Conservation (phyloP, 23 tunicate genomes). For the Trididemnum clinides region DNA sequence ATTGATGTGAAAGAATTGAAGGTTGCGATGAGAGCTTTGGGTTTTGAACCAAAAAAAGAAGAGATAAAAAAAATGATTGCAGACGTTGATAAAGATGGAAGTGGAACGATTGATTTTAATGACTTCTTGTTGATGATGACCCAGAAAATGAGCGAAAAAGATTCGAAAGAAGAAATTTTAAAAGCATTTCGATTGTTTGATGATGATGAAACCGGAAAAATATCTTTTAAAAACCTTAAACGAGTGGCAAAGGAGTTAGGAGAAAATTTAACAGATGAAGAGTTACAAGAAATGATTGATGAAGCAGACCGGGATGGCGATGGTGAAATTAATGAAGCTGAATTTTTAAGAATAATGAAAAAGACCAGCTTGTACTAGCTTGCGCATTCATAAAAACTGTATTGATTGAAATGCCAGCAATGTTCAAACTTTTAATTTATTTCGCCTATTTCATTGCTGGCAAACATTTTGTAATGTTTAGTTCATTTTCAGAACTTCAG, state of each 20-base stretch:
- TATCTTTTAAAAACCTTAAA: constrained; percentile 97
- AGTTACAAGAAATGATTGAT: constrained; percentile 99
- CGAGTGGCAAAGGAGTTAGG: constrained; percentile 97
- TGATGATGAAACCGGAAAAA: constrained; percentile 99
- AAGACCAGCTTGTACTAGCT: constrained; percentile 95
- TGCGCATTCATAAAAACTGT: too few species aligned
- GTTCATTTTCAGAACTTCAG: too few species aligned
- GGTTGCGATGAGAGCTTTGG: constrained; percentile 99
- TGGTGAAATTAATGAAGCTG: constrained; percentile 98
- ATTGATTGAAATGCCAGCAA: too few species aligned
- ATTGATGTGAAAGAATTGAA: constrained; percentile 95
- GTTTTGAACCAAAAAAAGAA: constrained; percentile 99
- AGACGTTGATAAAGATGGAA: constrained; percentile 92
- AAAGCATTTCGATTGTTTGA: constrained; percentile 99
- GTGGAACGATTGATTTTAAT: constrained; percentile 97
- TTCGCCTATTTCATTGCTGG: too few species aligned
- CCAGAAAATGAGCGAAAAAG: constrained; percentile 99
- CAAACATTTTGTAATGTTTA: too few species aligned
- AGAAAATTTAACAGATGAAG: constrained; percentile 98
- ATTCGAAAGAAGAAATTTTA: constrained; percentile 95
- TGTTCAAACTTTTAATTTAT: too few species aligned
- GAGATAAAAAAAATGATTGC: constrained; percentile 98
- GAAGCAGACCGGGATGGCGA: constrained; percentile 99
- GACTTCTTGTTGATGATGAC: constrained; percentile 98
- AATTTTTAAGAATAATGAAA: constrained; percentile 98